Percentiles rank a stretch among this genome's conserved stretches.
Conservation (phyloP, 2,113 vertebrate species). For the Anseranas semipalmata region DNA sequence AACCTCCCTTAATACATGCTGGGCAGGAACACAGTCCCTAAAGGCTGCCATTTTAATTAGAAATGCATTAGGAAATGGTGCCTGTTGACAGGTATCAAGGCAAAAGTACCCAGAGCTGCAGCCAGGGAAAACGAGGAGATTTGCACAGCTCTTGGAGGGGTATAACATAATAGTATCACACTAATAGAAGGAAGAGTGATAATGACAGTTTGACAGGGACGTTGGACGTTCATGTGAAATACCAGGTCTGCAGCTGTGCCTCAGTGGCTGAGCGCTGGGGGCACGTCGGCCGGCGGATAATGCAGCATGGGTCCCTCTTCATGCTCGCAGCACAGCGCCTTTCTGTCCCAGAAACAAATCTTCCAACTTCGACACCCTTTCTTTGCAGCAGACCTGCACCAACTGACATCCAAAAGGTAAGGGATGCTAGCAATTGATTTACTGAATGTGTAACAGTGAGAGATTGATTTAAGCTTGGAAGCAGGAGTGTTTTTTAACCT, state of each 20-base stretch:
- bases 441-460: not conserved
- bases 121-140: not conserved
- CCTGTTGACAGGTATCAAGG: not conserved
- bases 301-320: not conserved
- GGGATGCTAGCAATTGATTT: not conserved
- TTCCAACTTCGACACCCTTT: not conserved
- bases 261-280: not conserved
- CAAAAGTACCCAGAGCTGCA: not conserved
- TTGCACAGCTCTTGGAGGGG: not conserved
- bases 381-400: not conserved
- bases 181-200: not conserved
- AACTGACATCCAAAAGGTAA: not conserved
- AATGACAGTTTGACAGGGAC: not conserved
- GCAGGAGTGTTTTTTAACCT: not conserved
- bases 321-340: not conserved
- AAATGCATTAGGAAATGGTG: slow-evolving; percentile 15
- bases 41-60: slow-evolving; percentile 36
- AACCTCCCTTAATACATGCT: not conserved
- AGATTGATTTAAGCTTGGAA: not conserved
- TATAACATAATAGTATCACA: not conserved
- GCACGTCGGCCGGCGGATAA: not conserved
- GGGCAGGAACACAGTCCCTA: not conserved
- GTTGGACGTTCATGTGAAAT: not conserved
- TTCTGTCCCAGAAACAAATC: not conserved
- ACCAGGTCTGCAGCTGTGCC: not conserved